Evolutionary conservation across 1,140 invertebrate species (phyloP), one percentile per base, ranked within the genome.

Genomic region (Leptinotarsa undecemlineata): DNA sequence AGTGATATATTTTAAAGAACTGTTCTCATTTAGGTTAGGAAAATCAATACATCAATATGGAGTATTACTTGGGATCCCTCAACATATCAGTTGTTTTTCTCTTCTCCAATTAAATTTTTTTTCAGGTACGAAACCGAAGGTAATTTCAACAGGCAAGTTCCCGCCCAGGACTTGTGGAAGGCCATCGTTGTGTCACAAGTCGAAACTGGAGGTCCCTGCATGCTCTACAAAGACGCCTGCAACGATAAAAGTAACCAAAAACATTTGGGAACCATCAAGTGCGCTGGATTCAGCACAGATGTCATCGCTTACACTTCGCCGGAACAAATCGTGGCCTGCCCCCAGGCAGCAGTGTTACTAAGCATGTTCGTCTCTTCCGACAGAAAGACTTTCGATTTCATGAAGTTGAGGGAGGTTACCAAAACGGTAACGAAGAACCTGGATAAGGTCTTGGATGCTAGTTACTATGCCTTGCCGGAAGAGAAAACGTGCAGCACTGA

Each of bases 221-320:
- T 99, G 95, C 86, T 97, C 1, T 99, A 98, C 83, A 99, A 99
- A 86, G 98, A 99, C 88, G 90, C 96, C 17, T 99, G 98, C 82
- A 99, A 99, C 84, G 87, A 93, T 11, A 99, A 99, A 87, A 96
- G 95, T 68, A 99, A 99, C 86, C 98, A 99, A 83, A 92, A 99
- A 86, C 99, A 99, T 87, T 85, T 99, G 20, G 98, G 98, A 33
- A 99, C 98, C 5, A 99, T 99, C 75, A 98, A 98, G 86, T 97
- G 97, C 85, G 98, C 96, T 76, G 99, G 99, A 86, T 87, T 99
- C 17, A 99, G 98, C 84, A 99, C 98, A 1, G 98, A 99, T 90
- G 96, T 99, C 82, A 91, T 99, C 2, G 92, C 99, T 85, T 99
- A 98, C 84, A 94, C 93, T 15, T 91, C 94, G 57, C 87, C 91